phyloP scores from a whole-genome alignment of 35 echinoderm and acorn worm genomes.

The Nesometra sesokonis region DNA sequence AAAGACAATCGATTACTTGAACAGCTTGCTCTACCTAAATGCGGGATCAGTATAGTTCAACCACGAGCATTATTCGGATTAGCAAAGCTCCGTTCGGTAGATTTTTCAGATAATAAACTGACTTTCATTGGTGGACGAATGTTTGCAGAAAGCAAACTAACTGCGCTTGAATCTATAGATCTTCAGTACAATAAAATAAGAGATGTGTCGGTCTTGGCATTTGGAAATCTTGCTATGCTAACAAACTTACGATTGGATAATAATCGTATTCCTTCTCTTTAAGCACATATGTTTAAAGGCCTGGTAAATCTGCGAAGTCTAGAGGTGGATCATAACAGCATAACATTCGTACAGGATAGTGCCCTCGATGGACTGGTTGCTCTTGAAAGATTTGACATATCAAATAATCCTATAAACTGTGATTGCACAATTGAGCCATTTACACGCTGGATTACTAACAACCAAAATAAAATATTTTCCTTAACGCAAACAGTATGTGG shows the following conservation, averaged over 20 bases:
- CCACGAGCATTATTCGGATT: slow-evolving; percentile 20
- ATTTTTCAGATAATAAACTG: slow-evolving; percentile 60
- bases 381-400: slow-evolving; percentile 42
- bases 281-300: slow-evolving; percentile 20
- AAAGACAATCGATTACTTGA: slow-evolving; percentile 42
- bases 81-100: slow-evolving; percentile 22
- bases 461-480: not conserved
- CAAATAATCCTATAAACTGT: slow-evolving; percentile 51
- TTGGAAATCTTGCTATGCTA: slow-evolving; percentile 31
- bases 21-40: slow-evolving; percentile 34
- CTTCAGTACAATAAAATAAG: slow-evolving; percentile 63
- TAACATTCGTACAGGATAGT: slow-evolving; percentile 34
- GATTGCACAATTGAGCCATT: slow-evolving; percentile 61
- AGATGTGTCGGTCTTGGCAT: slow-evolving; percentile 26
- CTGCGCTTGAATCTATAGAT: slow-evolving; percentile 6
- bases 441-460: not conserved
- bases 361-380: not conserved
- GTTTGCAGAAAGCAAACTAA: slow-evolving; percentile 22
- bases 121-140: slow-evolving; percentile 10
- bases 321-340: slow-evolving; percentile 50
- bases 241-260: slow-evolving; percentile 44
- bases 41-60: slow-evolving; percentile 35
- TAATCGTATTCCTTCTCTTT: slow-evolving; percentile 33
- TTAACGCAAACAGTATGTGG: not conserved
- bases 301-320: slow-evolving; percentile 23